These are phyloP conservation scores for Tribolium freemani DNA, from an alignment of 2,888 invertebrate genomes.

Conservation along the genomic window DNA sequence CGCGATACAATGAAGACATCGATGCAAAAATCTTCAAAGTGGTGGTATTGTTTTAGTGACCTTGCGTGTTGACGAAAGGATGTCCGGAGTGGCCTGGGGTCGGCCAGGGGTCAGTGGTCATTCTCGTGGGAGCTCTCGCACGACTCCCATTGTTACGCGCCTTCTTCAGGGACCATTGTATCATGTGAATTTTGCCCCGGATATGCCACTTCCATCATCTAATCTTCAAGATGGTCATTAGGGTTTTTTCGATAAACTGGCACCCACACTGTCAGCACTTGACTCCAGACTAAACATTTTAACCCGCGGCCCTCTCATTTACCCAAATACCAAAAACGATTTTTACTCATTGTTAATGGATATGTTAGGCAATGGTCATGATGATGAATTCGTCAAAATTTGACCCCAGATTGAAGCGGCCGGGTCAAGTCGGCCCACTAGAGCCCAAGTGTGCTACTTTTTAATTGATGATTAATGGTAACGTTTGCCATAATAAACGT, in stretches of 20 bases:
- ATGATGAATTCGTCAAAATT: slow-evolving; percentile 5
- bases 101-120: slow-evolving; percentile 63
- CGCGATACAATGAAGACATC: background rate
- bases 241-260: slow-evolving; percentile 2
- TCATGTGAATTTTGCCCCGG: slow-evolving; percentile 58
- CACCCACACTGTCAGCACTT: background rate
- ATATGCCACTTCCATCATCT: slow-evolving; percentile 59
- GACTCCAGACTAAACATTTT: background rate
- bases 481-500: slow-evolving; percentile 24
- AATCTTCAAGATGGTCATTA: slow-evolving; percentile 38
- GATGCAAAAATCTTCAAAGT: slow-evolving; percentile 24
- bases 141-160: slow-evolving; percentile 60
- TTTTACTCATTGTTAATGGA: background rate
- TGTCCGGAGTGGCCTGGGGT: slow-evolving; percentile 55
- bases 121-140: slow-evolving; percentile 68
- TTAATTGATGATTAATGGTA: slow-evolving; percentile 40
- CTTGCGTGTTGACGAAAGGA: slow-evolving; percentile 57
- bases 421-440: slow-evolving; percentile 10
- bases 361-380: background rate
- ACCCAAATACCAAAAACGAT: too few species aligned
- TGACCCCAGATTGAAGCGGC: slow-evolving; percentile 17
- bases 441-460: slow-evolving; percentile 33
- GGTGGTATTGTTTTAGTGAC: slow-evolving; percentile 48
- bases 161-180: slow-evolving; percentile 52
- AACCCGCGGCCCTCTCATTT: background rate